phyloP scores from a whole-genome alignment of 1,140 invertebrate genomes.

The Ips nitidus region DNA sequence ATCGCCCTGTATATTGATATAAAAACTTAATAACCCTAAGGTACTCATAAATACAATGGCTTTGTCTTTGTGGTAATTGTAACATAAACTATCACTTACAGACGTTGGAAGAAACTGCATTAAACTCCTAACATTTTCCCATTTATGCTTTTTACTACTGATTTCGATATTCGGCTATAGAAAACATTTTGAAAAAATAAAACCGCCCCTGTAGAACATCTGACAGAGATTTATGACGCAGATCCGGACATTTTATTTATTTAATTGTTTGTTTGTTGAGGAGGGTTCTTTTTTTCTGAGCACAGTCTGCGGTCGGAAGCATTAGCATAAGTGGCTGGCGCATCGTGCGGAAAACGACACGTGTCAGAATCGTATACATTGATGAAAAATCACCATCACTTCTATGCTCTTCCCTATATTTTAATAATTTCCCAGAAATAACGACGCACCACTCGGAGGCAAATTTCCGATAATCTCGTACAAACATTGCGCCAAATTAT shows the following conservation, averaged over 20 bases:
- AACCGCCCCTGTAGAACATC: slow-evolving; percentile 1
- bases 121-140: no score
- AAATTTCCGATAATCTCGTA: slow-evolving; percentile 9
- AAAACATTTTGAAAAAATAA: no score
- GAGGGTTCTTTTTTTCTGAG: slow-evolving; percentile 39
- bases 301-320: slow-evolving; percentile 43
- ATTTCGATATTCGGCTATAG: no score
- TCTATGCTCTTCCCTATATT: background rate
- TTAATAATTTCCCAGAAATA: background rate
- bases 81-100: no score
- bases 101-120: no score
- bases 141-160: no score
- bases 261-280: slow-evolving; percentile 46
- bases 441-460: background rate
- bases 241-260: slow-evolving; percentile 46
- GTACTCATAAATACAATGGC: no score
- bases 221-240: slow-evolving; percentile 40
- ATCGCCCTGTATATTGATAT: no score
- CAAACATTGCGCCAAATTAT: slow-evolving; percentile 6
- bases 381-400: slow-evolving; percentile 21
- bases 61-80: no score
- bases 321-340: slow-evolving; percentile 41
- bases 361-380: slow-evolving; percentile 21
- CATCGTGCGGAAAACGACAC: slow-evolving; percentile 30
- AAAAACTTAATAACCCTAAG: no score